Evolutionary conservation across 2,113 vertebrate species (phyloP), one percentile per base, ranked within the genome.

Genomic region (Grammomys dolichurus): DNA sequence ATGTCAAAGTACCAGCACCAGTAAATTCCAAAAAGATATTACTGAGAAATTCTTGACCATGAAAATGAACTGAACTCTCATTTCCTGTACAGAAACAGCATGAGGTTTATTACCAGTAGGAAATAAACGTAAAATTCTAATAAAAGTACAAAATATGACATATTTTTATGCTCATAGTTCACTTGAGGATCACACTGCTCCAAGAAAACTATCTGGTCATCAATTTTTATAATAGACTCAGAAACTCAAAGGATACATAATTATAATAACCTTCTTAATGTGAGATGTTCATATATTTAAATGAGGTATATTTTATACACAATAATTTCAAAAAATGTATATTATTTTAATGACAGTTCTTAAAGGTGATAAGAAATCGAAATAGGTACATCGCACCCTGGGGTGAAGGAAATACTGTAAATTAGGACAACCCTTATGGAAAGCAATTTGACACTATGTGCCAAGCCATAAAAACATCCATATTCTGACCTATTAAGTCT

Each of bases 251-350:
- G 88, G 97, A 98, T 4, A 0, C 17, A 93, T 96, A 95, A 95
- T 95, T 96, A 94, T 97, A 97, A 97, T 93, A 92, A 94, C 94
- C 92, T 95, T 88, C 95, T 77, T 95, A 96, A 94, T 91, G 72
- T 63, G 86, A 96, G 67, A 91, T 94, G 95, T 94, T 93, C 97
- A 90, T 91, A 93, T 91, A 96, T 81, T 96, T 92, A 96, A 96
- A 96, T 93, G 96, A 97, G 54, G 89, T 40, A 51, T 36, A 91
- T 95, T 96, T 97, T 87, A 95, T 82, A 96, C 77, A 92, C 69
- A 84, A 94, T 96, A 86, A 91, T 96, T 98, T 94, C 33, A 82
- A 96, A 97, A 67, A 43, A 92, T 89, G 92, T 78, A 92, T 91
- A 76, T 89, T 76, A 60, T 88, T 95, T 95, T 96, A 95, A 96